Evolutionary conservation across 1,140 invertebrate species (phyloP).

Genomic region (Diorhabda elongata): DNA sequence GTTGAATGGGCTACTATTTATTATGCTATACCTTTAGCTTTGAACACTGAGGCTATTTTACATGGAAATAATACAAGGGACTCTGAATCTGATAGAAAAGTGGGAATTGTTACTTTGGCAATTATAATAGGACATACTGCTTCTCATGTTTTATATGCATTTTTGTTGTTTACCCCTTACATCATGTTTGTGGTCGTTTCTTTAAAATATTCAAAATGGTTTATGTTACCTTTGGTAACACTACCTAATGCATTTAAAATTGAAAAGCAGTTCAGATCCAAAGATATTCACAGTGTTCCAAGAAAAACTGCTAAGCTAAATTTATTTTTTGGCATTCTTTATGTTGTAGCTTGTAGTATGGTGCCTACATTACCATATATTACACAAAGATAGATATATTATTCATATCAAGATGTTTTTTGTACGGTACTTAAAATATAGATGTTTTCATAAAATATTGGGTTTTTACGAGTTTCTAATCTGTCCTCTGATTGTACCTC

Average conservation of each 20-base stretch:
- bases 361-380: slow-evolving; percentile 55
- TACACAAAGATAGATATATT: slow-evolving; percentile 38
- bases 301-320: slow-evolving; percentile 86
- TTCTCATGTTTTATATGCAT: slow-evolving; percentile 86
- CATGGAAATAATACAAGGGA: slow-evolving; percentile 94
- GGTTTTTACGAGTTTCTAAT: no score
- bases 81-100: slow-evolving; percentile 76
- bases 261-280: slow-evolving; percentile 81
- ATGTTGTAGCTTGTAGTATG: slow-evolving; percentile 73
- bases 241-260: slow-evolving; percentile 83
- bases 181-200: slow-evolving; percentile 81
- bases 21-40: slow-evolving; percentile 87
- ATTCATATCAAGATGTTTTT: slow-evolving; percentile 26
- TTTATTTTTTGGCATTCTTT: slow-evolving; percentile 85
- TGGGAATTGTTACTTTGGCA: slow-evolving; percentile 87
- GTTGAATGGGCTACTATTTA: slow-evolving; percentile 83
- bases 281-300: slow-evolving; percentile 75
- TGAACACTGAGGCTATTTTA: slow-evolving; percentile 92
- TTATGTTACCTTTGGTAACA: slow-evolving; percentile 82
- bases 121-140: slow-evolving; percentile 88
- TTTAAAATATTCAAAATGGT: slow-evolving; percentile 80
- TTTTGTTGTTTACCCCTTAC: slow-evolving; percentile 88
- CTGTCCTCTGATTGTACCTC: no score
- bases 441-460: no score
- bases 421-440: slow-evolving; percentile 20